Percentiles rank a stretch among this genome's conserved stretches.
Conservation (phyloP, 2,113 vertebrate species). For the mouse (Mus musculus) region DNA sequence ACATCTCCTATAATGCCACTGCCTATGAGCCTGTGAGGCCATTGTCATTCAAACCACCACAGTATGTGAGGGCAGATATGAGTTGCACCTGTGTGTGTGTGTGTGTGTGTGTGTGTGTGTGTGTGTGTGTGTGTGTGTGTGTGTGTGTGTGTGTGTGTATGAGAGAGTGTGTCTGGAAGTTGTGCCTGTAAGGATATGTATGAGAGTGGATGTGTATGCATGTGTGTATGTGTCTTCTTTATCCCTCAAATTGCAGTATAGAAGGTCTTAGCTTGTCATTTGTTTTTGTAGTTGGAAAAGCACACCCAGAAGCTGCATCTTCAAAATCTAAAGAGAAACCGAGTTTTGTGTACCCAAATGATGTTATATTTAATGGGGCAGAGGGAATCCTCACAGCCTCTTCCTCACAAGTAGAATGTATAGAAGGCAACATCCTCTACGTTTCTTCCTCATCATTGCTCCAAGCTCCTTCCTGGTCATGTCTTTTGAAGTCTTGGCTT, state of each 20-base stretch:
- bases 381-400: background rate
- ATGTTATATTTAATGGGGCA: background rate
- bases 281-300: background rate
- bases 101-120: background rate
- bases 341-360: background rate
- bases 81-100: background rate
- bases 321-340: background rate
- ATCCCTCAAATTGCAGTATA: background rate
- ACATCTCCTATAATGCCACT: no score
- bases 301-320: no score
- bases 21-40: no score
- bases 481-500: rapidly evolving
- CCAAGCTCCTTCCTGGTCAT: rapidly evolving
- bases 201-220: background rate
- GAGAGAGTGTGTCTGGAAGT: no score
- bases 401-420: no score
- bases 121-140: background rate
- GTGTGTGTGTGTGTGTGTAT: background rate
- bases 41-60: background rate
- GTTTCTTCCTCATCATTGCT: rapidly evolving
- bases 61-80: background rate
- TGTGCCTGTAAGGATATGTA: background rate
- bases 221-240: background rate
- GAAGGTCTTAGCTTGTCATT: background rate
- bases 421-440: rapidly evolving